A percentile compares a stretch with the other conserved stretches of the same genome.
These are phyloP conservation scores for Rhinoraja longicauda DNA, from an alignment of 2,797 vertebrate species.

Conservation along the genomic window DNA sequence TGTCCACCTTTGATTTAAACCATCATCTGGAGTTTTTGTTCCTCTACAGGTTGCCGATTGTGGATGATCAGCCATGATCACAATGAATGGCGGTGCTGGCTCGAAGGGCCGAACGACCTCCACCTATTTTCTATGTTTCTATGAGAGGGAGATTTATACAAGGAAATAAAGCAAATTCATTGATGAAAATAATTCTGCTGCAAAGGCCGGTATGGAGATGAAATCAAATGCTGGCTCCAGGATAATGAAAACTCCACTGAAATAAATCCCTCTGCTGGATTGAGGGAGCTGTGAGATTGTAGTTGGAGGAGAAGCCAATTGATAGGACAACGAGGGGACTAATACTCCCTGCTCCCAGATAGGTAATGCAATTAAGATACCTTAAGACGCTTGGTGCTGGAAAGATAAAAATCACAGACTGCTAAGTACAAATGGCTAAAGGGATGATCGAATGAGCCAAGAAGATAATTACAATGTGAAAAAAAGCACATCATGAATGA, in stretches of 20 bases:
- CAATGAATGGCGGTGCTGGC: too few species aligned
- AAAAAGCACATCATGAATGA: background rate
- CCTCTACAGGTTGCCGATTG: too few species aligned
- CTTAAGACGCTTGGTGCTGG: background rate
- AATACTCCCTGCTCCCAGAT: background rate
- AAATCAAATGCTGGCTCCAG: background rate
- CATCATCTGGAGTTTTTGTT: too few species aligned
- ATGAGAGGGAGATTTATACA: background rate
- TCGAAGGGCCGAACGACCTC: too few species aligned
- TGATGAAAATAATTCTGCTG: background rate
- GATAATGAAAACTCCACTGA: background rate
- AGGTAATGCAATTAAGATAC: slow-evolving; percentile 2
- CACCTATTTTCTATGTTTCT: too few species aligned
- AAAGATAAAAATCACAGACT: slow-evolving; percentile 2
- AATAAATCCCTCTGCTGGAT: background rate
- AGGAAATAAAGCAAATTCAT: background rate
- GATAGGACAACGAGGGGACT: background rate
- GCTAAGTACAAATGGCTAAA: slow-evolving; percentile 11
- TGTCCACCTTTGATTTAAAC: too few species aligned
- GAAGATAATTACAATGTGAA: slow-evolving; percentile 4
- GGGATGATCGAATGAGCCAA: slow-evolving; percentile 1
- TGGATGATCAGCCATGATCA: too few species aligned
- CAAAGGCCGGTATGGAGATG: background rate
- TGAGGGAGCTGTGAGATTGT: background rate
- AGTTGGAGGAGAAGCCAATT: background rate